Base-by-base conservation (phyloP, 2,797 vertebrate species). In the Acestrorhynchus altus region DNA sequence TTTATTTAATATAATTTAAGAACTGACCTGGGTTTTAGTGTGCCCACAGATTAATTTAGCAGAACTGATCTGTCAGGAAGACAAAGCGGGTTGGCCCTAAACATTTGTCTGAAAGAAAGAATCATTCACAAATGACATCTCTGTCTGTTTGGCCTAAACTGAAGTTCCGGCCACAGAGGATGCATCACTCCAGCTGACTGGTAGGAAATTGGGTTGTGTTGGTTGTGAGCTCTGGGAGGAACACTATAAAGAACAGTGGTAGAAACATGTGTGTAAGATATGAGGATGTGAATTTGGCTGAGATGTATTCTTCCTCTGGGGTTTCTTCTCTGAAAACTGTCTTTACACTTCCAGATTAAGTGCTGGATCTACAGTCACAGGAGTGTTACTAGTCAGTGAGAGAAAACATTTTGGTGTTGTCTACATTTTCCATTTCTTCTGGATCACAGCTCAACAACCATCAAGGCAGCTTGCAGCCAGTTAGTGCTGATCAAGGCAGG, bases 261-360 rank as follows among this genome's bases (percentile, higher is more conserved):
- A 56, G 51, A 10, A 3, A 35, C 31, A 1, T 56, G 51, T 22
- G 52, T 8, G 52, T 12, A 20, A 24, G 52, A 11, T 22, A 20
- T 56, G 52, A 51, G 18, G 49, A n/a, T 4, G 18, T 51, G 47
- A 15, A 18, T n/a, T 51, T 7, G 47, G 47, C 31, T 10, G 22
- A 56, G 52, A 56, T 22, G 20, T 11, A 10, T 56, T 56, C 22
- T 6, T 56, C 52, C 7, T 20, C 22, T 24, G 52, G 9, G 52
- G 0, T 56, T 56, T 20, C 11, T 11, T 56, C 52, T 56, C 52
- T 56, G 52, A 56, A 56, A 56, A 13, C 10, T 56, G 20, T 24
- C 22, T 56, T 56, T 56, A 24, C 52, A 56, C 52, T 56, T 56
- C 52, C 52, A 56, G 52, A 56, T 56, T 10, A 56, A 56, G 52